Evolutionary conservation across 1,140 invertebrate genomes (phyloP).

Genomic region (Caenorhabditis remanei): DNA sequence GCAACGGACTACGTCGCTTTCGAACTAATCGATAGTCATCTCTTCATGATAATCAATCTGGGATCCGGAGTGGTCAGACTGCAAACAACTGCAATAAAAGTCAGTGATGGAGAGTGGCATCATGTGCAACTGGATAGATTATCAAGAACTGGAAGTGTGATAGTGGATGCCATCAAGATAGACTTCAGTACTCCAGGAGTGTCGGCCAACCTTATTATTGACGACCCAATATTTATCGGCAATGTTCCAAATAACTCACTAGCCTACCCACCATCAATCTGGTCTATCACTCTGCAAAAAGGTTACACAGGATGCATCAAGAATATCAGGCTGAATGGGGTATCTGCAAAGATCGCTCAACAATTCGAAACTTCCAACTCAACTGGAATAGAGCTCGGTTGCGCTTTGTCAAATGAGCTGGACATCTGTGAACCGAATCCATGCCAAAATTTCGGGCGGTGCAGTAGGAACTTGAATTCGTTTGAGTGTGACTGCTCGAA

Average conservation of each 20-base stretch:
- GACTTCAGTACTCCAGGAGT: conserved; percentile 90
- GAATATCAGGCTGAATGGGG: conserved; percentile 92
- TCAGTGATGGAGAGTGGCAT: conserved; percentile 91
- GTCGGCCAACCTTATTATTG: conserved; percentile 75
- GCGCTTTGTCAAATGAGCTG: conserved; percentile 85
- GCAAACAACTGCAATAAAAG: conserved; percentile 84
- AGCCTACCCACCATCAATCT: conserved; percentile 86
- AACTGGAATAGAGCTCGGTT: conserved; percentile 83
- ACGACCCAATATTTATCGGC: conserved; percentile 89
- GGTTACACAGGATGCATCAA: conserved; percentile 95
- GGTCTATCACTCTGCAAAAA: conserved; percentile 89
- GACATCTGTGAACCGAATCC: conserved; percentile 90
- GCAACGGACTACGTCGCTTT: conserved; percentile 90
- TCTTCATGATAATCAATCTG: conserved; percentile 90
- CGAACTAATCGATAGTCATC: conserved; percentile 91
- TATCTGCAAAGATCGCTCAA: conserved; percentile 89
- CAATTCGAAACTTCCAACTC: conserved; percentile 88
- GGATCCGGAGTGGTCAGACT: conserved; percentile 90
- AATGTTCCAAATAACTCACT: conserved; percentile 83
- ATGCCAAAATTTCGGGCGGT: conserved; percentile 90
- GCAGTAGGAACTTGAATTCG: conserved; percentile 94
- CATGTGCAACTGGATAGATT: conserved; percentile 86
- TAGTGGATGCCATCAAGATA: conserved; percentile 88
- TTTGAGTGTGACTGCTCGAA: conserved; percentile 93
- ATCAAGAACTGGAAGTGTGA: conserved; percentile 86